A percentile compares a stretch with the other conserved stretches of the same genome.
Conservation (phyloP, 2,797 vertebrate genomes). For the Lindbergichthys nudifrons region DNA sequence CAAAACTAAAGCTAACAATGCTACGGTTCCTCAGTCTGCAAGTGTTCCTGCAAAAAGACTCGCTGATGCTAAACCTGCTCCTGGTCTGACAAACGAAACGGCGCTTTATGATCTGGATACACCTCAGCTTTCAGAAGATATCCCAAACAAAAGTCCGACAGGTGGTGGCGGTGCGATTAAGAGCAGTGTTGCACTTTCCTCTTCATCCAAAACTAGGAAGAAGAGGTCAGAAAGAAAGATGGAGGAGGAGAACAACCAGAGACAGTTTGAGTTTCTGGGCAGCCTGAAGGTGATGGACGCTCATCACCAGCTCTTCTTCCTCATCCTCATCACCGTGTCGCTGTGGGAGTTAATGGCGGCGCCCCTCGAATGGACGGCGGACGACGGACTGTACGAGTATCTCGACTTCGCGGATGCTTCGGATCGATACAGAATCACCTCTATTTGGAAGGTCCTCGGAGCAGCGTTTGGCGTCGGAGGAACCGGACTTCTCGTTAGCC, state of each 20-base stretch:
- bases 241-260: background rate
- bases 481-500: constrained; percentile 82
- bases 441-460: constrained; percentile 85
- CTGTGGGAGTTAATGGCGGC: constrained; percentile 85
- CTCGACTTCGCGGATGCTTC: constrained; percentile 90
- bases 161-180: too few relatives aligned
- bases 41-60: background rate
- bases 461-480: constrained; percentile 79
- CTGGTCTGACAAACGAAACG: background rate
- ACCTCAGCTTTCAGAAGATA: background rate
- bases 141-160: background rate
- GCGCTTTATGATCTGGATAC: background rate
- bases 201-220: background rate
- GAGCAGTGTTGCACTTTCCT: too few relatives aligned
- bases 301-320: constrained; percentile 84
- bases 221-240: constrained; percentile 35
- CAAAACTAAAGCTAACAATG: background rate
- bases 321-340: constrained; percentile 79
- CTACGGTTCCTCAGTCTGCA: background rate
- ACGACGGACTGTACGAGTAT: constrained; percentile 91
- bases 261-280: constrained; percentile 65
- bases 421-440: constrained; percentile 78
- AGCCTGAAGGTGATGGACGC: constrained; percentile 78
- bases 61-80: background rate
- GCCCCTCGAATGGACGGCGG: constrained; percentile 84